These are phyloP conservation scores for Stigmatopora nigra DNA, from an alignment of 2,113 vertebrate genomes.

Conservation along the genomic window DNA sequence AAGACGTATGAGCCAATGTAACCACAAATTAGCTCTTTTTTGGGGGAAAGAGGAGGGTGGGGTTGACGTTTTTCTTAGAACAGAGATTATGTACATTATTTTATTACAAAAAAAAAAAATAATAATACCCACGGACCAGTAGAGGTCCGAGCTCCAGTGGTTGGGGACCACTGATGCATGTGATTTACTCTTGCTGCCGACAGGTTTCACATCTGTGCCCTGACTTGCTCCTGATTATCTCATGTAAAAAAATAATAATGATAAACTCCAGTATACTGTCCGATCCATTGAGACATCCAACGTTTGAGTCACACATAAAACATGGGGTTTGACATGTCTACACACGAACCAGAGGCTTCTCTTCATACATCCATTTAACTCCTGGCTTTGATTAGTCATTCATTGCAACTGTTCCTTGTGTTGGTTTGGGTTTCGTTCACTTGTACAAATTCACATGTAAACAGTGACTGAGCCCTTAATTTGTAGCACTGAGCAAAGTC, in stretches of 20 bases:
- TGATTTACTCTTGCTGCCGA: no score
- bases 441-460: constrained; percentile 14
- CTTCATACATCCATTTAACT: neutral
- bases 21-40: no score
- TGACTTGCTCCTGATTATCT: no score
- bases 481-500: constrained; percentile 41
- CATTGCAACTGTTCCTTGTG: neutral
- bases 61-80: no score
- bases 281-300: neutral
- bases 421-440: constrained; percentile 9
- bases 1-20: no score
- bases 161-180: no score
- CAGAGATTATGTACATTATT: no score
- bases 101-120: no score
- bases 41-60: no score
- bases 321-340: constrained; percentile 16
- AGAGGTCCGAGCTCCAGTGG: no score
- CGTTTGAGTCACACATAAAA: constrained; percentile 34
- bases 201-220: no score
- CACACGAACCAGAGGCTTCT: neutral
- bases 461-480: constrained; percentile 48
- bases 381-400: neutral
- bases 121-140: no score
- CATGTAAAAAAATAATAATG: neutral
- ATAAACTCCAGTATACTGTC: neutral